Evolutionary conservation across 2,888 invertebrate species (phyloP), one percentile per base, ranked within the genome.

Genomic region (Leucophenga montana): DNA sequence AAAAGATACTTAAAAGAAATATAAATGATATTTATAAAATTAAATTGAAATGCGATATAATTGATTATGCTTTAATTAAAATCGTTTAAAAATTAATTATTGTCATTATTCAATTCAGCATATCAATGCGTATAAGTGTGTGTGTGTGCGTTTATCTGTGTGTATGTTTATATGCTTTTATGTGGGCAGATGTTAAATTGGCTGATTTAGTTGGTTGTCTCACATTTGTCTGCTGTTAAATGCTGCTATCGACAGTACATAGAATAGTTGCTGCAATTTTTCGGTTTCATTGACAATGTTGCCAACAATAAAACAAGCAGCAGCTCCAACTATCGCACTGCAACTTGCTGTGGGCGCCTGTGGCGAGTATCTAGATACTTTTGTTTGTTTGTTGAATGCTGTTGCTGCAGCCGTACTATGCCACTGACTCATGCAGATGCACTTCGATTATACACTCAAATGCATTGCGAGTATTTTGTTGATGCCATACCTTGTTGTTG

Each of bases 351-450:
- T 64, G 62, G 62, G 62, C 62, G 62, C 62, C 62, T 8, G 62
- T 14, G n/a, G 50, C 13, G 62, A 20, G 48, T 64, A 62, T 62
- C 44, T 62, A n/a, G 14, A 20, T 59, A 33, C 59, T 33, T n/a
- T n/a, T 31, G n/a, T 16, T 31, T 39, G 31, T 20, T 18, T 62
- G 62, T 18, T 46, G 20, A 46, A 11, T 62, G 62, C 27, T 46
- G 46, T 62, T 62, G 11, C 46, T 46, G 50, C 46, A 31, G 56
- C 14, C 20, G 57, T 14, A 57, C 54, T 22, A 27, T 64, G 48
- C 22, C 14, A 46, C n/a, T 64, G 62, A 64, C 62, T 64, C 62
- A 46, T 64, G 62, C 46, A 64, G 48, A 64, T 64, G 62, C 62
- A 64, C 33, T 64, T 64, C 62, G 62, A 64, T 64, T 64, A 18